Conservation (phyloP, 2,888 invertebrate genomes). For the Smittia sp. region DNA sequence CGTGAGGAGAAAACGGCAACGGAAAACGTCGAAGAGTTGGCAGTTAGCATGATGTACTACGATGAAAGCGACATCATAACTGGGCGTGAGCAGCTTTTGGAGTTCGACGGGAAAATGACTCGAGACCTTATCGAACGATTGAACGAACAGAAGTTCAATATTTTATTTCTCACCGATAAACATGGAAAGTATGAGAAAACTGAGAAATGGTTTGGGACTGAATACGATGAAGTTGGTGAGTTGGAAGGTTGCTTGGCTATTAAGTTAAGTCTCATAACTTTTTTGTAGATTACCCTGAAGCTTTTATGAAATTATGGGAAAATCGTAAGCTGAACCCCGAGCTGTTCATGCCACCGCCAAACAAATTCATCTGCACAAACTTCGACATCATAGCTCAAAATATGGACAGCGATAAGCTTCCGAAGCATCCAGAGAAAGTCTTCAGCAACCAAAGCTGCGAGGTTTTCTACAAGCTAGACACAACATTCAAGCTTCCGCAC, state of each 20-base stretch:
- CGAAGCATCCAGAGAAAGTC: slow-evolving; percentile 60
- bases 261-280: not conserved
- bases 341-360: slow-evolving; percentile 68
- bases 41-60: slow-evolving; percentile 77
- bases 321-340: slow-evolving; percentile 57
- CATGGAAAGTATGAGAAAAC: slow-evolving; percentile 57
- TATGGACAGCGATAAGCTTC: slow-evolving; percentile 46
- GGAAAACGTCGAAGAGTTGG: slow-evolving; percentile 74
- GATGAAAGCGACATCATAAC: slow-evolving; percentile 75
- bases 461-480: slow-evolving; percentile 81
- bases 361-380: slow-evolving; percentile 70
- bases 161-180: slow-evolving; percentile 47
- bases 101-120: slow-evolving; percentile 67
- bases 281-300: slow-evolving; percentile 55
- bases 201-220: slow-evolving; percentile 83
- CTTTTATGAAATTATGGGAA: slow-evolving; percentile 65
- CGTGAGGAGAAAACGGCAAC: slow-evolving; percentile 67
- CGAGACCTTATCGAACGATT: slow-evolving; percentile 46
- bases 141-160: slow-evolving; percentile 50
- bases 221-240: slow-evolving; percentile 64
- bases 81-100: slow-evolving; percentile 70
- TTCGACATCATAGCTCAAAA: slow-evolving; percentile 55
- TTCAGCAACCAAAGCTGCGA: slow-evolving; percentile 59
- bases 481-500: slow-evolving; percentile 76
- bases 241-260: no score